A percentile compares a stretch with the other conserved stretches of the same genome.
These are phyloP conservation scores for Xiphorhynchus elegans DNA, from an alignment of 2,113 vertebrate species.

Conservation along the genomic window DNA sequence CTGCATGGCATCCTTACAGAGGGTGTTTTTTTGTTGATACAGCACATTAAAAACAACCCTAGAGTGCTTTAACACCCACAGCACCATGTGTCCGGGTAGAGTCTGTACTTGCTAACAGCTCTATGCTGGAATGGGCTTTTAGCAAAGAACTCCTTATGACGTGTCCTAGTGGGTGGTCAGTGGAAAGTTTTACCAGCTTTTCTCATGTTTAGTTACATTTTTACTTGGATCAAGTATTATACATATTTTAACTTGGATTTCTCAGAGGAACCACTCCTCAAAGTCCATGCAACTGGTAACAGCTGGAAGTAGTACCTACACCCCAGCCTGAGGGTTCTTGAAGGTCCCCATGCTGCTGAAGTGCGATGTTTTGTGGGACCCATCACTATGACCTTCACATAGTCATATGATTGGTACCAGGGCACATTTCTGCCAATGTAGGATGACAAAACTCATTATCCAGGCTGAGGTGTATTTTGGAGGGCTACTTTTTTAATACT, in stretches of 20 bases:
- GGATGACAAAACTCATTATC: neutral
- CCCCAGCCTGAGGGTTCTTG: neutral
- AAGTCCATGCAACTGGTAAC: neutral
- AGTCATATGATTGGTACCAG: neutral
- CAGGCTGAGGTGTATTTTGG: neutral
- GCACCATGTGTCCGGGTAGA: conserved; percentile 41
- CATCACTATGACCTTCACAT: neutral
- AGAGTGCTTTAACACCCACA: conserved; percentile 52
- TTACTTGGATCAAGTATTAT: neutral
- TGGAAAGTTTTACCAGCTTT: conserved; percentile 14
- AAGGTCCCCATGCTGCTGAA: neutral
- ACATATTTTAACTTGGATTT: neutral
- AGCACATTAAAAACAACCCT: conserved; percentile 13
- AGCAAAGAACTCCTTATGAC: neutral
- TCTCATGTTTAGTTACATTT: neutral
- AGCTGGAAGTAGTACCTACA: neutral
- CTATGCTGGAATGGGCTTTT: conserved; percentile 5
- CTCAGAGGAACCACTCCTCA: neutral
- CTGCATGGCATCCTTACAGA: neutral
- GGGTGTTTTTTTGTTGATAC: neutral
- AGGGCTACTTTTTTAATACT: neutral
- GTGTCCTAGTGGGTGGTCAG: conserved; percentile 38
- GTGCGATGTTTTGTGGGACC: neutral
- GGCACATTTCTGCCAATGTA: neutral
- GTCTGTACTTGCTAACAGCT: conserved; percentile 8